phyloP scores from a whole-genome alignment of 1,140 invertebrate species.

The Aphaenogaster ashmeadi region DNA sequence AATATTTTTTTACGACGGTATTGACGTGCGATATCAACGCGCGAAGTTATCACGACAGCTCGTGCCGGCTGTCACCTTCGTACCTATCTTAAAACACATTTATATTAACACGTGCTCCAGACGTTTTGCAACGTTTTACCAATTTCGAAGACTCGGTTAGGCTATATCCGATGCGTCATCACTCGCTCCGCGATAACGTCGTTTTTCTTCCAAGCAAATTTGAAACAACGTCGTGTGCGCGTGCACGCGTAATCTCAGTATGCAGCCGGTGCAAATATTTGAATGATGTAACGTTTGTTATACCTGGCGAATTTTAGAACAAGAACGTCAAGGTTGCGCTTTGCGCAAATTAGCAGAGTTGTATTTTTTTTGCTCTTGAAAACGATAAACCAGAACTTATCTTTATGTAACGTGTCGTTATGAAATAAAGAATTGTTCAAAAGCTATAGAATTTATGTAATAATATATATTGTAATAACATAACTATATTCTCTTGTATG shows the following conservation, averaged over 20 bases:
- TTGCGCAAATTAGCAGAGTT: constrained; percentile 20
- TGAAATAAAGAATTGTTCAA: constrained; percentile 13
- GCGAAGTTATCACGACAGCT: neutral
- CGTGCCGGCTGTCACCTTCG: constrained; percentile 14
- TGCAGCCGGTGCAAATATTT: constrained; percentile 56
- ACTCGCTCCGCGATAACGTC: constrained; percentile 33
- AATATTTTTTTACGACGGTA: constrained; percentile 31
- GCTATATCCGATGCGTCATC: constrained; percentile 30
- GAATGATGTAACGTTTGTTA: constrained; percentile 46
- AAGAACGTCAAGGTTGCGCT: constrained; percentile 26
- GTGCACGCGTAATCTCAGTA: constrained; percentile 43
- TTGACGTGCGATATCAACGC: neutral
- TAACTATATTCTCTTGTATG: neutral
- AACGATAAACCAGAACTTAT: constrained; percentile 25
- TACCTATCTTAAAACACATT: constrained; percentile 21
- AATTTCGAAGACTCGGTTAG: constrained; percentile 29
- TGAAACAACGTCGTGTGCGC: constrained; percentile 15
- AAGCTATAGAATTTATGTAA: constrained; percentile 3
- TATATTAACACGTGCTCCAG: constrained; percentile 25
- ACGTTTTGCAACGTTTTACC: constrained; percentile 22
- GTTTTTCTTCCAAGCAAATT: constrained; percentile 15
- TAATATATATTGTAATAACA: too few relatives aligned
- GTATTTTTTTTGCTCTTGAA: neutral
- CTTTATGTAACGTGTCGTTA: neutral
- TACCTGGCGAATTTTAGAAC: constrained; percentile 29